A percentile compares a stretch with the other conserved stretches of the same genome.
Conservation (phyloP, 1,140 invertebrate species). For the Caenorhabditis inopinata region DNA sequence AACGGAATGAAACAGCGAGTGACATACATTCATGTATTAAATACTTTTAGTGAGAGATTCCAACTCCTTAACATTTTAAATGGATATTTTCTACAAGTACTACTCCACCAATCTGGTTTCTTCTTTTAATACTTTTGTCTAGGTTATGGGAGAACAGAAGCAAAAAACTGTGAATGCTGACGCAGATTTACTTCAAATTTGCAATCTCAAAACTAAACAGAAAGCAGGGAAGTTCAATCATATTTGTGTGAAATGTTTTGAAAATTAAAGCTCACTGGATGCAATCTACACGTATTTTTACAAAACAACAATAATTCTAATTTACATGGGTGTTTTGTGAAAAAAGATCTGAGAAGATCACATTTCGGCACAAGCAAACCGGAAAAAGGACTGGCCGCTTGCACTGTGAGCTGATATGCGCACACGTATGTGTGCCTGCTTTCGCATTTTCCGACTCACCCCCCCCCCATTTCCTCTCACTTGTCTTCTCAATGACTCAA, state of each 20-base stretch:
- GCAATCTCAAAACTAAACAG: constrained; percentile 17
- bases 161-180: neutral
- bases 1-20: neutral
- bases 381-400: constrained; percentile 30
- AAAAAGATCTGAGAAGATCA: constrained; percentile 27
- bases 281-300: no score
- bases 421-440: constrained; percentile 30
- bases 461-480: neutral
- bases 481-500: neutral
- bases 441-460: constrained; percentile 7
- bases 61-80: no score
- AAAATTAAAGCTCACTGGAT: neutral
- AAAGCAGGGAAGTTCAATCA: neutral
- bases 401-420: constrained; percentile 21
- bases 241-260: neutral
- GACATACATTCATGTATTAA: neutral
- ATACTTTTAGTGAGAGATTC: neutral
- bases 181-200: neutral
- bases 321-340: neutral
- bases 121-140: no score
- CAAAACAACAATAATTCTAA: neutral
- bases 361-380: constrained; percentile 27
- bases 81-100: no score
- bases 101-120: no score
- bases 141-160: no score